A percentile compares a stretch with the other conserved stretches of the same genome.
Evolutionary conservation across 2,113 vertebrate species (phyloP).

Genomic region (Speoplatyrhinus poulsoni): DNA sequence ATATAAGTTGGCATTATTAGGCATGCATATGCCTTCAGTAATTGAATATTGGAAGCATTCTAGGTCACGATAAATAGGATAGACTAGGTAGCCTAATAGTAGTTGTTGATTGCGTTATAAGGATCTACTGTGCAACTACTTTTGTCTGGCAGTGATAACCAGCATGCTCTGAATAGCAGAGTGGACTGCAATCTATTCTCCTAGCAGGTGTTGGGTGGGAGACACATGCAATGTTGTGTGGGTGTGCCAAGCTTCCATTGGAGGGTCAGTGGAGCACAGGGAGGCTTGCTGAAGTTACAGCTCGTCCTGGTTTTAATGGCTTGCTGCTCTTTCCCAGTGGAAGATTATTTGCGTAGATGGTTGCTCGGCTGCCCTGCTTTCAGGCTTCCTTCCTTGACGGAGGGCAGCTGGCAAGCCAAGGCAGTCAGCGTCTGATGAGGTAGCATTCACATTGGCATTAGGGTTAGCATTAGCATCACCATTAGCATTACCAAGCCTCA

Average conservation of each 20-base stretch:
- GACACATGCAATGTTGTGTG: constrained; percentile 24
- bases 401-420: constrained; percentile 48
- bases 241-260: constrained; percentile 9
- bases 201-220: constrained; percentile 48
- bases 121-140: not conserved
- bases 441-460: constrained; percentile 24
- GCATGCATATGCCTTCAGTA: not conserved
- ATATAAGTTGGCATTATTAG: not conserved
- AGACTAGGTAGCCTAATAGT: not conserved
- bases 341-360: constrained; percentile 15
- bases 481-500: too few species aligned
- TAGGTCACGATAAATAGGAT: not conserved
- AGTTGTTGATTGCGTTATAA: constrained; percentile 4
- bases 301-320: constrained; percentile 37
- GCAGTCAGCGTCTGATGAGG: constrained; percentile 61
- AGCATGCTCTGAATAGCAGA: constrained; percentile 2
- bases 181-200: constrained; percentile 32
- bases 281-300: constrained; percentile 33
- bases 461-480: too few species aligned
- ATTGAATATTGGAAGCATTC: not conserved
- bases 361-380: too few species aligned
- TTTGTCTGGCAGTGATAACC: constrained; percentile 17
- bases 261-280: constrained; percentile 23
- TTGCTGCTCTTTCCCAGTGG: constrained; percentile 29
- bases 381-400: not conserved